Percentiles rank a stretch among this genome's conserved stretches.
Evolutionary conservation across 2,113 vertebrate genomes (phyloP).

Genomic region (Cephalophus harveyi): DNA sequence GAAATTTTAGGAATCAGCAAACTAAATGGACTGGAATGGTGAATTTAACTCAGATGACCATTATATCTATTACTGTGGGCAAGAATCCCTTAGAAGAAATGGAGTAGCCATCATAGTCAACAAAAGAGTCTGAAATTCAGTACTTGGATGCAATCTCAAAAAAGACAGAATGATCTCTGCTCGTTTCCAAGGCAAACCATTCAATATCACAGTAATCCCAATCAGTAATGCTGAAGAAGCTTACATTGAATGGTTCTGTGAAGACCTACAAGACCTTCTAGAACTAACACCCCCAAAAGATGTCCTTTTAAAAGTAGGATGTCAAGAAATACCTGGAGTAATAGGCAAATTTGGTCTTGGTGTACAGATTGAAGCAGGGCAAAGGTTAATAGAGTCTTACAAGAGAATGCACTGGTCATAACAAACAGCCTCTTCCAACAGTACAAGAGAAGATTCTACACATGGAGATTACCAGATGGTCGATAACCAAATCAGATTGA

Average conservation of each 20-base stretch:
- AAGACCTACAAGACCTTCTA: not conserved
- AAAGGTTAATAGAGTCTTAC: not conserved
- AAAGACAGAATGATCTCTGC: not conserved
- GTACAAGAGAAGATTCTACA: not conserved
- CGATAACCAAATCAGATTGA: not conserved
- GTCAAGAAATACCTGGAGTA: not conserved
- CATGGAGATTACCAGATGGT: not conserved
- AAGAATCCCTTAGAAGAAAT: not conserved
- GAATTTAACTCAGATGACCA: not conserved
- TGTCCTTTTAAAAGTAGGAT: not conserved
- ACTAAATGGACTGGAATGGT: not conserved
- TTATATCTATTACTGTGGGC: not conserved
- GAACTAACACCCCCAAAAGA: not conserved
- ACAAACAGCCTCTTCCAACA: not conserved
- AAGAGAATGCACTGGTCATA: not conserved
- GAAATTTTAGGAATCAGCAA: not conserved
- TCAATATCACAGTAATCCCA: not conserved
- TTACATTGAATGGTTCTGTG: not conserved
- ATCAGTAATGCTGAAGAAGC: not conserved
- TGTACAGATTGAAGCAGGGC: not conserved
- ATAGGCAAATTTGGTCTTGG: not conserved
- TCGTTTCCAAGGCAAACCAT: not conserved
- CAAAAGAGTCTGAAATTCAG: not conserved
- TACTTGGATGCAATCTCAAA: not conserved
- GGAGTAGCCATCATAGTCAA: not conserved